Conservation (phyloP, 2,888 invertebrate species). For the Caradrina clavipalpis region DNA sequence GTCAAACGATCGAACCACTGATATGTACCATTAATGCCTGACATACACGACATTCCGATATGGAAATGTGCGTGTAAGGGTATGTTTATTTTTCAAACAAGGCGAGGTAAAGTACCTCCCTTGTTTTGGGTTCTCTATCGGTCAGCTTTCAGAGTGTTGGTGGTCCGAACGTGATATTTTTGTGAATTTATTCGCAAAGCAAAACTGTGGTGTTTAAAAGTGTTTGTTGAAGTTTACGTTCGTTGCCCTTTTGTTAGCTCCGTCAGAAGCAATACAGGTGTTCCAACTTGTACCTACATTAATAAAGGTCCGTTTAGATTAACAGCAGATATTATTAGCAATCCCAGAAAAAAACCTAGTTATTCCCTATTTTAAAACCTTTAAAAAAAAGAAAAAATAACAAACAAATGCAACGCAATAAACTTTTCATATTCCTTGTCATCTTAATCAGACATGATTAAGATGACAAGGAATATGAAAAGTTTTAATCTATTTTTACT, state of each 20-base stretch:
- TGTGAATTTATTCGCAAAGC: slow-evolving; percentile 39
- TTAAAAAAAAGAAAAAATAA: not conserved
- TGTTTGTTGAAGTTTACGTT: slow-evolving; percentile 31
- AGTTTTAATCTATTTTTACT: no score
- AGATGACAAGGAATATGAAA: no score
- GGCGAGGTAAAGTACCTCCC: slow-evolving; percentile 9
- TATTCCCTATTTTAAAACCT: not conserved
- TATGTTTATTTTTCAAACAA: slow-evolving; percentile 30
- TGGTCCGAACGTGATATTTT: slow-evolving; percentile 55
- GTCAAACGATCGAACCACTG: slow-evolving; percentile 48
- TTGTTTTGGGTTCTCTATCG: slow-evolving; percentile 28
- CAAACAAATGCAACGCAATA: no score
- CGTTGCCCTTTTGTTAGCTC: slow-evolving; percentile 25
- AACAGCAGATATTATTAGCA: not conserved
- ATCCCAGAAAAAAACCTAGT: no score
- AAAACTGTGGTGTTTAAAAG: slow-evolving; percentile 11
- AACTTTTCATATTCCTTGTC: no score
- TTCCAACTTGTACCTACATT: not conserved
- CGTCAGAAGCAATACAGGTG: not conserved
- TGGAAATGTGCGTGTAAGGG: slow-evolving; percentile 22
- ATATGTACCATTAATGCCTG: slow-evolving; percentile 46
- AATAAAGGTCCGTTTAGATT: not conserved
- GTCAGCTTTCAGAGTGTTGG: slow-evolving; percentile 31
- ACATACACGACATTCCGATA: slow-evolving; percentile 43
- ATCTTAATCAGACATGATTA: no score